A percentile compares a stretch with the other conserved stretches of the same genome.
phyloP scores from a whole-genome alignment of 1,140 invertebrate species.

The Trypoxylus dichotomus region DNA sequence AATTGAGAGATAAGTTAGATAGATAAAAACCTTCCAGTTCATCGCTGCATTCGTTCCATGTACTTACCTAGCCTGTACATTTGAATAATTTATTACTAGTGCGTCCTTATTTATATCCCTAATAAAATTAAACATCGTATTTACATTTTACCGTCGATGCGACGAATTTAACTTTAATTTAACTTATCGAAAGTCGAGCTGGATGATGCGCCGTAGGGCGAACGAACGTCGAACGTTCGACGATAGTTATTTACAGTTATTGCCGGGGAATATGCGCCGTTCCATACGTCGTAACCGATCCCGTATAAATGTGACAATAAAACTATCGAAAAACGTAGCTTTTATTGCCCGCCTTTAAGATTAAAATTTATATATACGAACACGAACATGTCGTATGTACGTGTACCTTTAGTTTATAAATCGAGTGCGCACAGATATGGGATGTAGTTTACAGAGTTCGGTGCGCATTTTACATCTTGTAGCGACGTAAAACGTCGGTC shows the following conservation, averaged over 20 bases:
- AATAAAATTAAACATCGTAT: background rate
- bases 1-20: background rate
- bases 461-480: no score
- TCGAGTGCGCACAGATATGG: background rate
- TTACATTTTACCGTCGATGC: no score
- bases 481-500: no score
- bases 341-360: background rate
- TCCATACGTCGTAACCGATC: background rate
- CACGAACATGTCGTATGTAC: background rate
- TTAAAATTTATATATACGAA: background rate
- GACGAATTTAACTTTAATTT: background rate
- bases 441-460: no score
- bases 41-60: background rate
- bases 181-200: background rate
- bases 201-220: background rate
- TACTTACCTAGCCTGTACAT: background rate
- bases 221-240: no score
- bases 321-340: background rate
- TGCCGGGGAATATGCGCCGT: background rate
- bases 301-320: background rate
- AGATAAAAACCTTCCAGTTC: background rate
- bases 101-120: background rate
- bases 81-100: background rate
- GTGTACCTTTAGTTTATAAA: background rate
- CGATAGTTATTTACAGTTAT: conserved; percentile 3